phyloP scores from a whole-genome alignment of 1,140 invertebrate genomes.

The Magallana ariakensis region DNA sequence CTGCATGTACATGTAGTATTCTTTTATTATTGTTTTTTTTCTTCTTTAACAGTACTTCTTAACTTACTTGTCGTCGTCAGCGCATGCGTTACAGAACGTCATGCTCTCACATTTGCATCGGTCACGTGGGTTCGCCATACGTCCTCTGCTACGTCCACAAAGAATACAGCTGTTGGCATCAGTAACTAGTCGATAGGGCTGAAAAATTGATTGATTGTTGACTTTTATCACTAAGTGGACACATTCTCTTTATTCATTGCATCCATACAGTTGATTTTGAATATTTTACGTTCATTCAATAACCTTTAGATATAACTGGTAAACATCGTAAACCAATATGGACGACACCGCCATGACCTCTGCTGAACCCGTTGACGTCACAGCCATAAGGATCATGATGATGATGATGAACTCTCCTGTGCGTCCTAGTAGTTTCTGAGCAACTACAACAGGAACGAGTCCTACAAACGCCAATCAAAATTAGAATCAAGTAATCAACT shows the following conservation, averaged over 20 bases:
- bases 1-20: too few relatives aligned
- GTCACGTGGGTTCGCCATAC: conserved; percentile 75
- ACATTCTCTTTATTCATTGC: too few relatives aligned
- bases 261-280: background rate
- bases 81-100: conserved; percentile 74
- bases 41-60: too few relatives aligned
- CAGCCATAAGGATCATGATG: conserved; percentile 78
- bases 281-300: background rate
- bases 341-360: conserved; percentile 80
- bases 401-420: conserved; percentile 75
- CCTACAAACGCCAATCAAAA: conserved; percentile 60
- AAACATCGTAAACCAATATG: conserved; percentile 80
- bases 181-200: conserved; percentile 76
- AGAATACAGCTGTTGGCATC: conserved; percentile 79
- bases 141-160: conserved; percentile 76
- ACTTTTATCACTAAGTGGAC: too few relatives aligned
- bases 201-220: conserved; percentile 36
- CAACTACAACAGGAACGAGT: conserved; percentile 76
- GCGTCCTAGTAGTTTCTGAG: conserved; percentile 74
- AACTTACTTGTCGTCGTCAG: conserved; percentile 76
- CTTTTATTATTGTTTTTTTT: too few relatives aligned
- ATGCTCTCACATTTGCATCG: conserved; percentile 78
- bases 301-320: conserved; percentile 78
- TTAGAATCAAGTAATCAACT: too few relatives aligned
- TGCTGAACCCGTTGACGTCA: conserved; percentile 79